phyloP scores from a whole-genome alignment of 1,140 invertebrate species.

The Oncopodura yosiiana region DNA sequence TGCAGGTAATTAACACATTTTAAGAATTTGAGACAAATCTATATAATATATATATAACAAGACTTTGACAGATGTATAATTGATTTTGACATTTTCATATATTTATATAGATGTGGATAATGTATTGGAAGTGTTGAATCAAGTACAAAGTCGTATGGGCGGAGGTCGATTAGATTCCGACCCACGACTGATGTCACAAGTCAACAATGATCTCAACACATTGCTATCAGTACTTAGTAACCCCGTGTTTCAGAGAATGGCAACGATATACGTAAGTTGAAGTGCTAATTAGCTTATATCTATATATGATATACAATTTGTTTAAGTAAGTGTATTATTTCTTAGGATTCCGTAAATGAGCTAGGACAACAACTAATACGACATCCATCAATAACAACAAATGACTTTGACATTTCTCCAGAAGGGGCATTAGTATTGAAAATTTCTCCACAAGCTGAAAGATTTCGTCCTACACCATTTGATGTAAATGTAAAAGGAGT shows the following conservation, averaged over 20 bases:
- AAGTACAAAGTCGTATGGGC: constrained; percentile 23
- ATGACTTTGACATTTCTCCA: constrained; percentile 79
- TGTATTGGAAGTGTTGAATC: constrained; percentile 18
- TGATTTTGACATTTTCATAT: neutral
- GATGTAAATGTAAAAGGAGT: constrained; percentile 25
- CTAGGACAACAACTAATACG: constrained; percentile 67
- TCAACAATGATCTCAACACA: constrained; percentile 72
- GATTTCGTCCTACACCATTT: constrained; percentile 33
- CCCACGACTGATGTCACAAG: constrained; percentile 58
- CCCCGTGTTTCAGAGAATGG: constrained; percentile 81
- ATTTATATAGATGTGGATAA: constrained; percentile 21
- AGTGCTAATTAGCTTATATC: too few relatives aligned
- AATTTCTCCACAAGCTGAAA: constrained; percentile 41
- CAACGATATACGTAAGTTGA: constrained; percentile 63
- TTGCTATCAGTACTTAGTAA: constrained; percentile 80
- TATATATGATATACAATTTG: too few relatives aligned
- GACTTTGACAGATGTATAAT: too few relatives aligned
- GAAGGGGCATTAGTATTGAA: constrained; percentile 55
- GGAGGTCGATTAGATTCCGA: constrained; percentile 46
- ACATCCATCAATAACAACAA: constrained; percentile 81
- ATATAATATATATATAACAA: too few relatives aligned
- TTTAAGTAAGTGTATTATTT: neutral
- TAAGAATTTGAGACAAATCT: too few relatives aligned
- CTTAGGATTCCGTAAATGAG: constrained; percentile 66
- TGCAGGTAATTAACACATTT: too few relatives aligned